phyloP scores from a whole-genome alignment of 2,113 vertebrate genomes.

The Gymnocephalus cernua region DNA sequence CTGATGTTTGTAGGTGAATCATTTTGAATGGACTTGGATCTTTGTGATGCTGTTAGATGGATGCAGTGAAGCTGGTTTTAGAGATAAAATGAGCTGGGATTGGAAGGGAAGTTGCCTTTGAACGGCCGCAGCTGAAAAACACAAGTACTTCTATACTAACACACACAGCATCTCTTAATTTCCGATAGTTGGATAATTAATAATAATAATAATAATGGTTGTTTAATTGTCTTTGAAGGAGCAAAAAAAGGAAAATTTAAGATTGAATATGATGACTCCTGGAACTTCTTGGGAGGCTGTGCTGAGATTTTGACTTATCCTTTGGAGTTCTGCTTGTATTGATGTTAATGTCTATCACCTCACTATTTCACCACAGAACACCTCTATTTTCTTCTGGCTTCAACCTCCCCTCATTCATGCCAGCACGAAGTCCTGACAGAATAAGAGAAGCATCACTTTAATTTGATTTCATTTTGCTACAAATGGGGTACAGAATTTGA shows the following conservation, averaged over 20 bases:
- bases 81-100: not conserved
- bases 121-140: not conserved
- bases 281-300: not conserved
- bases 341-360: too few relatives aligned
- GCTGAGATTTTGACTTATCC: not conserved
- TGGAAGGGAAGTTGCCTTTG: not conserved
- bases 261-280: not conserved
- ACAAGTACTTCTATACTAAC: not conserved
- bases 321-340: too few relatives aligned
- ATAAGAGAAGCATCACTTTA: too few relatives aligned
- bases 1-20: not conserved
- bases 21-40: not conserved
- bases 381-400: too few relatives aligned
- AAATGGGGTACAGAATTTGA: too few relatives aligned
- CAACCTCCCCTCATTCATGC: too few relatives aligned
- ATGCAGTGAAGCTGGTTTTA: not conserved
- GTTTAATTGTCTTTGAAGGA: not conserved
- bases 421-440: too few relatives aligned
- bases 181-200: too few relatives aligned
- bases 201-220: not conserved
- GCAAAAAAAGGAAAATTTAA: not conserved
- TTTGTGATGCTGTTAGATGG: not conserved
- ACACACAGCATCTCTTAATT: not conserved
- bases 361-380: too few relatives aligned
- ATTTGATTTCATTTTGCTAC: too few relatives aligned